These are phyloP conservation scores for Xenopus laevis DNA, from an alignment of 2,113 vertebrate genomes.

Conservation along the genomic window DNA sequence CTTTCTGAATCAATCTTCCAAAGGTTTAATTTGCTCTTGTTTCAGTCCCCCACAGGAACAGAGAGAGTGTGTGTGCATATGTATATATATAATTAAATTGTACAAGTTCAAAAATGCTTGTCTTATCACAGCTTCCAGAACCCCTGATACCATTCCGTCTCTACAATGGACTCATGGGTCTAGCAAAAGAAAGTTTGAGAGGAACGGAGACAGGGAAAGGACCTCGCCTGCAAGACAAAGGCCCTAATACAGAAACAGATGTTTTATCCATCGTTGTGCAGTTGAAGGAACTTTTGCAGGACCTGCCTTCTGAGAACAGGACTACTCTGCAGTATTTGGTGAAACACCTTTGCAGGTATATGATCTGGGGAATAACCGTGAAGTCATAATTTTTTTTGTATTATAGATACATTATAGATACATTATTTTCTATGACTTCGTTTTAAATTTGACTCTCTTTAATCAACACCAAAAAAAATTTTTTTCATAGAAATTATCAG, in stretches of 20 bases:
- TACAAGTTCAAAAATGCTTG: no score
- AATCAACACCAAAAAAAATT: no score
- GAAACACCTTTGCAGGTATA: slow-evolving; percentile 83
- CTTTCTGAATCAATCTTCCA: no score
- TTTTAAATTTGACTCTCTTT: no score
- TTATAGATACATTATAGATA: no score
- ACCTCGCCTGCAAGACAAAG: slow-evolving; percentile 63
- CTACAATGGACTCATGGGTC: slow-evolving; percentile 88
- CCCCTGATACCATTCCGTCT: slow-evolving; percentile 85
- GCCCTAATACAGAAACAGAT: slow-evolving; percentile 64
- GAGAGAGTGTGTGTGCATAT: no score
- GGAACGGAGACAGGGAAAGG: slow-evolving; percentile 57
- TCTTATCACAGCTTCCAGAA: slow-evolving; percentile 78
- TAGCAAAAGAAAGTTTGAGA: slow-evolving; percentile 90
- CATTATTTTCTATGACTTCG: no score
- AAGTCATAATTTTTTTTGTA: neutral
- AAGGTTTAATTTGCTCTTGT: no score
- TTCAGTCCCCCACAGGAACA: no score
- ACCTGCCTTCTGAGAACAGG: slow-evolving; percentile 75
- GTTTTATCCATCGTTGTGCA: slow-evolving; percentile 66
- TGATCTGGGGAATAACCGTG: no score
- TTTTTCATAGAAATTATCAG: no score
- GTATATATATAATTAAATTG: no score
- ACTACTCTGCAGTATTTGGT: slow-evolving; percentile 78
- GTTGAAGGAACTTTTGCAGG: slow-evolving; percentile 75